Evolutionary conservation across 2,888 invertebrate genomes (phyloP).

Genomic region (Sericinus montela): DNA sequence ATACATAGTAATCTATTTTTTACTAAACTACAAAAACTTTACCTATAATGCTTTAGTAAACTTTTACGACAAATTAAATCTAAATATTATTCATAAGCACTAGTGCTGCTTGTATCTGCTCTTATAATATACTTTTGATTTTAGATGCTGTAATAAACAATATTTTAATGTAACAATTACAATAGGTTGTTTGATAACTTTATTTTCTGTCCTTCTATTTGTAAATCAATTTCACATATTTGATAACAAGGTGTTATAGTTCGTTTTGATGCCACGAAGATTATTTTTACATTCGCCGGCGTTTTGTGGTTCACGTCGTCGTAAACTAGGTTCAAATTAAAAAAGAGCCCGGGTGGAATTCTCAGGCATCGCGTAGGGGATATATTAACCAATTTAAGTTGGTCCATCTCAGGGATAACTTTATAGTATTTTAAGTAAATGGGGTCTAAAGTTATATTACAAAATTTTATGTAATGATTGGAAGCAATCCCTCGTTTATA

Average conservation of each 20-base stretch:
- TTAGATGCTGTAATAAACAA: too few species aligned
- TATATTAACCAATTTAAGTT: conserved; percentile 59
- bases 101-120: too few species aligned
- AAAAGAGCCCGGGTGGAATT: conserved; percentile 62
- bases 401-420: conserved; percentile 56
- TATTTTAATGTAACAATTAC: neutral
- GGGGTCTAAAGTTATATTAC: conserved; percentile 57
- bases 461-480: conserved; percentile 55
- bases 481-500: conserved; percentile 53
- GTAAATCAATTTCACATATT: conserved; percentile 61
- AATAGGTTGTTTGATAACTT: conserved; percentile 21
- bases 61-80: too few species aligned
- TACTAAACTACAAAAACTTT: too few species aligned
- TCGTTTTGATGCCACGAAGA: conserved; percentile 64
- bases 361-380: conserved; percentile 53
- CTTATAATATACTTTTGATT: too few species aligned
- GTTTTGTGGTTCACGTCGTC: conserved; percentile 58
- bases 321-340: conserved; percentile 55
- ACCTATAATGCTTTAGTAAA: too few species aligned
- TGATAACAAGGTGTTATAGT: conserved; percentile 66
- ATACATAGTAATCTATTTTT: too few species aligned
- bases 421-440: conserved; percentile 63
- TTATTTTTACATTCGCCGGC: conserved; percentile 49
- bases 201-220: conserved; percentile 46
- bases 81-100: too few species aligned